phyloP scores from a whole-genome alignment of 1,140 invertebrate species.

The Drosophila lini region DNA sequence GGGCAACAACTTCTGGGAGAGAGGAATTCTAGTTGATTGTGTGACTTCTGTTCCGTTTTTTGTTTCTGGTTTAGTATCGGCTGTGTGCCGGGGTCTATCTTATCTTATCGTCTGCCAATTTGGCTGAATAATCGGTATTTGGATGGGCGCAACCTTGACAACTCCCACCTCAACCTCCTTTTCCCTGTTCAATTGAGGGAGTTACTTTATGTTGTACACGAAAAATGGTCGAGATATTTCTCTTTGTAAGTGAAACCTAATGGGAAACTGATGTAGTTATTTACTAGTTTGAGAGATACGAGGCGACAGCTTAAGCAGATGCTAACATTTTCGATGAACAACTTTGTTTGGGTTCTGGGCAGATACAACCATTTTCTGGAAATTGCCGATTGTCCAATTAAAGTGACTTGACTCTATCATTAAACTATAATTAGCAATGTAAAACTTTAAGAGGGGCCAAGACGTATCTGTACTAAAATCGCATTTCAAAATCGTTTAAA shows the following conservation, averaged over 20 bases:
- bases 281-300: conserved; percentile 23
- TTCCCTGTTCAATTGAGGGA: conserved; percentile 4
- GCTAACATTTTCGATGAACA: background rate
- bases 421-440: background rate
- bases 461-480: conserved; percentile 1
- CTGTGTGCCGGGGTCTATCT: conserved; percentile 21
- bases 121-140: conserved; percentile 45
- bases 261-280: conserved; percentile 34
- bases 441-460: background rate
- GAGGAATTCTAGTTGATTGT: conserved; percentile 28
- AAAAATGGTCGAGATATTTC: conserved; percentile 28
- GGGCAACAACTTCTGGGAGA: conserved; percentile 41
- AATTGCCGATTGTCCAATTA: background rate
- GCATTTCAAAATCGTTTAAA: conserved; percentile 4
- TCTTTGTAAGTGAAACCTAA: conserved; percentile 24
- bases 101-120: conserved; percentile 51
- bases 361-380: background rate
- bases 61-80: conserved; percentile 36
- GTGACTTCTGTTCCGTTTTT: conserved; percentile 30
- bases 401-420: too few species aligned
- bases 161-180: conserved; percentile 4
- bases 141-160: conserved; percentile 49
- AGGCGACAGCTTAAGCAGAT: background rate
- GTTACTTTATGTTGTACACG: conserved; percentile 37
- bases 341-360: background rate